These are phyloP conservation scores for Gadus chalcogrammus DNA, from an alignment of 2,113 vertebrate genomes.

Conservation along the genomic window DNA sequence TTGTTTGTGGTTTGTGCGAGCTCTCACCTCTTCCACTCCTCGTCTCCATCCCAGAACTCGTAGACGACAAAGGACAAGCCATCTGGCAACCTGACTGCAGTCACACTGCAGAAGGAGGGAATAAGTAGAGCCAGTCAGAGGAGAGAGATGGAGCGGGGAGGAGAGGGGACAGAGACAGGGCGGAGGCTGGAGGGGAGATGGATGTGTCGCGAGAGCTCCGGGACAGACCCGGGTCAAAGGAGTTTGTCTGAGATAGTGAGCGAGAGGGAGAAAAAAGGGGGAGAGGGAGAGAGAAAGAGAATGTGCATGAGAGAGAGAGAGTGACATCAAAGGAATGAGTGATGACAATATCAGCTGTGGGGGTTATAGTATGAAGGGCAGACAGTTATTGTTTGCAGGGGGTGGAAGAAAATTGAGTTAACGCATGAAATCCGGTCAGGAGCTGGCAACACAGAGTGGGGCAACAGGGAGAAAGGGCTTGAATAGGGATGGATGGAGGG, in stretches of 20 bases:
- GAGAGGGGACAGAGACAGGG: background rate
- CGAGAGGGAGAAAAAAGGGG: background rate
- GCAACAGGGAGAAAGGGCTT: background rate
- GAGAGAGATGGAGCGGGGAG: background rate
- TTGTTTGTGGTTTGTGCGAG: background rate
- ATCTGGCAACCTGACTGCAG: constrained; percentile 82
- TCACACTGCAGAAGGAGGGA: constrained; percentile 67
- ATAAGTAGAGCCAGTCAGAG: accelerated
- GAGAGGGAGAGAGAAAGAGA: background rate
- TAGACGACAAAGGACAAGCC: constrained; percentile 88
- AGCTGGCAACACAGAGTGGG: background rate
- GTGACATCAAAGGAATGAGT: background rate
- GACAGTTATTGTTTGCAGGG: background rate
- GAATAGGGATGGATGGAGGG: background rate
- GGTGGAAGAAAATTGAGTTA: background rate
- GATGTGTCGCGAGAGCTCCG: too few species aligned
- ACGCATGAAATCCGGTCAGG: background rate
- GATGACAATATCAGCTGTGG: background rate
- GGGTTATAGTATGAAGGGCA: background rate
- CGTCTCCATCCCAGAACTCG: constrained; percentile 93
- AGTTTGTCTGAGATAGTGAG: constrained; percentile 13
- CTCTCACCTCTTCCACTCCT: constrained; percentile 88
- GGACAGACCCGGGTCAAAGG: too few species aligned
- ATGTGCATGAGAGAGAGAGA: constrained; percentile 11
- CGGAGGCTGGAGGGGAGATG: too few species aligned